Conservation (phyloP, 2,888 invertebrate species). For the Nymphalis polychloros region DNA sequence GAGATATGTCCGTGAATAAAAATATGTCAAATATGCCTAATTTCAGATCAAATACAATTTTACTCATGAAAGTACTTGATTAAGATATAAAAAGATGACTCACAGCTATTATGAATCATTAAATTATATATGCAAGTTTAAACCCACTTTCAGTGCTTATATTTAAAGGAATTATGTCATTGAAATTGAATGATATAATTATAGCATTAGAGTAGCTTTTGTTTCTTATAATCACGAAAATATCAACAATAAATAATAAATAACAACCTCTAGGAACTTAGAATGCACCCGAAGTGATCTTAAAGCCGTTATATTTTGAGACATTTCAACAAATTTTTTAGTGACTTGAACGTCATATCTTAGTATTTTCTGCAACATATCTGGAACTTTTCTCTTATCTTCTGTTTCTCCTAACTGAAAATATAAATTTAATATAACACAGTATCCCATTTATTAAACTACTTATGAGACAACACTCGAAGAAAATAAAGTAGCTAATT, state of each 20-base stretch:
- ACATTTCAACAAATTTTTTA: conserved; percentile 74
- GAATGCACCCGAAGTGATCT: conserved; percentile 79
- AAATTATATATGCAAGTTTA: conserved; percentile 5
- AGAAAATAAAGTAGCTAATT: background rate
- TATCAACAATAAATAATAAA: background rate
- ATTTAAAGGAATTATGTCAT: background rate
- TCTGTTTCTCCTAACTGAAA: conserved; percentile 57
- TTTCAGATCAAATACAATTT: background rate
- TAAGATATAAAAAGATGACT: background rate
- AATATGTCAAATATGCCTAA: background rate
- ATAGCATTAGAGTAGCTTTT: too few species aligned
- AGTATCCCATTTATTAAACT: background rate
- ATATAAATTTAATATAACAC: background rate
- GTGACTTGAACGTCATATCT: conserved; percentile 77
- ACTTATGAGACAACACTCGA: background rate
- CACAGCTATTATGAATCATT: background rate
- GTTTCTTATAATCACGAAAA: too few species aligned
- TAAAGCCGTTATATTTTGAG: conserved; percentile 71
- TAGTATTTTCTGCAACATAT: conserved; percentile 73
- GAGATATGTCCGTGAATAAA: background rate
- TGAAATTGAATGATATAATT: background rate
- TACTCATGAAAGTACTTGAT: background rate
- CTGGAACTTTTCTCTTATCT: conserved; percentile 70
- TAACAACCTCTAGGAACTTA: conserved; percentile 79
- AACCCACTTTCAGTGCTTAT: background rate